Evolutionary conservation across 2,888 invertebrate species (phyloP).

Genomic region (Cryptosula pallasiana): DNA sequence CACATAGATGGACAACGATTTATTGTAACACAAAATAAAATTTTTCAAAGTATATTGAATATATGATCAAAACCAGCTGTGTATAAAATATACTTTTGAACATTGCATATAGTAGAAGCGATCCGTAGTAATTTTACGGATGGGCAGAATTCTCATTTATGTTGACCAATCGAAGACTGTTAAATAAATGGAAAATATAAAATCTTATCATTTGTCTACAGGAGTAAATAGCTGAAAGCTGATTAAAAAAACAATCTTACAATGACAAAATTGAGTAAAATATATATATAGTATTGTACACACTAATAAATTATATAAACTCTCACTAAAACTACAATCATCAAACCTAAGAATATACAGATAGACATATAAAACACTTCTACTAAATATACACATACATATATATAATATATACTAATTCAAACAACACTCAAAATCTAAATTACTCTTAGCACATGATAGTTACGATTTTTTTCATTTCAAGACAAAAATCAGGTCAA

Average conservation of each 20-base stretch:
- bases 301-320: slow-evolving; percentile 2
- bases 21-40: background rate
- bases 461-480: background rate
- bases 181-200: background rate
- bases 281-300: background rate
- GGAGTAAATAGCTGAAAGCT: background rate
- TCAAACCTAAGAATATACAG: too few species aligned
- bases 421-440: background rate
- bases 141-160: background rate
- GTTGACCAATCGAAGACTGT: background rate
- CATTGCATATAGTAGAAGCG: background rate
- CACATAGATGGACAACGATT: background rate
- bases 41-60: background rate
- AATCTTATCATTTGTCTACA: background rate
- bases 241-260: background rate
- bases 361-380: background rate
- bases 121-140: background rate
- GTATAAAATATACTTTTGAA: background rate
- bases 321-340: background rate
- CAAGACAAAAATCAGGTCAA: background rate
- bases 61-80: background rate
- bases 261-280: background rate
- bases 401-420: background rate
- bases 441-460: background rate
- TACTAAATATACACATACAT: background rate